Base-by-base conservation (phyloP, 1,140 invertebrate species). In the Bombus confusus region DNA sequence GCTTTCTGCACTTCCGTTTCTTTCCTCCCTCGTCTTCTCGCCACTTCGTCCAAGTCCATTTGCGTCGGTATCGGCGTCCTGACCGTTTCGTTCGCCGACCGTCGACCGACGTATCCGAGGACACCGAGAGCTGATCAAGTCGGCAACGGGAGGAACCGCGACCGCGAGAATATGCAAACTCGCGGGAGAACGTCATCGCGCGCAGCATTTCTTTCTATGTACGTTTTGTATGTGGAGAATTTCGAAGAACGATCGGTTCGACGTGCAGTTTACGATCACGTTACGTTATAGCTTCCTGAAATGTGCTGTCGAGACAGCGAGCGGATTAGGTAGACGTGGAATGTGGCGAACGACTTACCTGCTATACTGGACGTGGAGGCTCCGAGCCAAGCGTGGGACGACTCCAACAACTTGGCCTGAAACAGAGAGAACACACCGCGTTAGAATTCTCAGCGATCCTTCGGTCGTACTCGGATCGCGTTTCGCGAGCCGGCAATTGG, bases 401-500 rank as follows among this genome's bases (percentile, higher is more conserved):
- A 98, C 95, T 98, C 98, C 95, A 98, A 96, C 95, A 98, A 96
- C 96, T 98, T 98, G 91, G 98, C 98, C 98, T 98, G 97, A 87
- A 96, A 97, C 95, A 96, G 15, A 87, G 28, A 71, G 34, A 68
- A 39, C n/a, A 1, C 3, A 66, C 12, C 31, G 9, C 4, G 57
- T 75, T 78, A 84, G 37, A 25, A 28, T 57, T 76, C 12, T n/a
- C 5, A 18, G 47, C 0, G 1, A 47, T 18, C 15, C 18, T 47
- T 47, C 47, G 0, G 18, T 18, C 47, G 18, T 47, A 18, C 18
- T 18, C 18, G 15, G 5, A 47, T 47, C 43, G 43, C 43, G 43
- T 5, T 47, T 18, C 43, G 43, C 43, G 5, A 18, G 18, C 15
- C 43, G 18, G 15, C 15, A 18, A 47, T 47, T 47, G 18, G 15